These are phyloP conservation scores for Gastrophryne carolinensis DNA, from an alignment of 2,797 vertebrate genomes.

Conservation along the genomic window DNA sequence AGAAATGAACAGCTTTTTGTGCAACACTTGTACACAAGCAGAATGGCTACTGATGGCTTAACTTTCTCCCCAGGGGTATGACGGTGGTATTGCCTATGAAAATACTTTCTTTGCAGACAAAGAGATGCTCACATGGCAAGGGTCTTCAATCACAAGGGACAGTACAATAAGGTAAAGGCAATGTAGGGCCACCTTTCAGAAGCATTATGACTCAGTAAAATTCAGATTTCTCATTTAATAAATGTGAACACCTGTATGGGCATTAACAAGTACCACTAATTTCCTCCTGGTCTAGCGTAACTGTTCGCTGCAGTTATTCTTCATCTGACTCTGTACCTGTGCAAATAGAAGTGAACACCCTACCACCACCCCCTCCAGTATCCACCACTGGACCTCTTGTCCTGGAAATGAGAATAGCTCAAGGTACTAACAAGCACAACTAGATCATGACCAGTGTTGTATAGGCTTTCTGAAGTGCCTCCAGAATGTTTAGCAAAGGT, in stretches of 20 bases:
- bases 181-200: neutral
- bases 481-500: too few relatives aligned
- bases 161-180: slow-evolving; percentile 61
- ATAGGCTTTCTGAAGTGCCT: too few relatives aligned
- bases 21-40: too few relatives aligned
- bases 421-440: slow-evolving; percentile 58
- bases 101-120: slow-evolving; percentile 58
- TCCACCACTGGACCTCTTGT: slow-evolving; percentile 56
- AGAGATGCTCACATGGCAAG: slow-evolving; percentile 46
- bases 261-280: too few relatives aligned
- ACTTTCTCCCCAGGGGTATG: slow-evolving; percentile 49
- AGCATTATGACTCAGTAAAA: neutral
- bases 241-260: too few relatives aligned
- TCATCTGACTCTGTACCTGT: slow-evolving; percentile 48
- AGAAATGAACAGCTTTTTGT: too few relatives aligned
- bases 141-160: slow-evolving; percentile 60
- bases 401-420: slow-evolving; percentile 64
- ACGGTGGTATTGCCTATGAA: slow-evolving; percentile 54
- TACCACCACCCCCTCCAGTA: slow-evolving; percentile 49
- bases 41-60: too few relatives aligned
- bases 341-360: slow-evolving; percentile 49
- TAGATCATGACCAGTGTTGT: too few relatives aligned
- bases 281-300: slow-evolving; percentile 53
- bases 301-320: slow-evolving; percentile 60
- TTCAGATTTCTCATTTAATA: too few relatives aligned